Percentiles rank a stretch among this genome's conserved stretches.
phyloP scores from a whole-genome alignment of 2,113 vertebrate genomes.

The Alosa alosa region DNA sequence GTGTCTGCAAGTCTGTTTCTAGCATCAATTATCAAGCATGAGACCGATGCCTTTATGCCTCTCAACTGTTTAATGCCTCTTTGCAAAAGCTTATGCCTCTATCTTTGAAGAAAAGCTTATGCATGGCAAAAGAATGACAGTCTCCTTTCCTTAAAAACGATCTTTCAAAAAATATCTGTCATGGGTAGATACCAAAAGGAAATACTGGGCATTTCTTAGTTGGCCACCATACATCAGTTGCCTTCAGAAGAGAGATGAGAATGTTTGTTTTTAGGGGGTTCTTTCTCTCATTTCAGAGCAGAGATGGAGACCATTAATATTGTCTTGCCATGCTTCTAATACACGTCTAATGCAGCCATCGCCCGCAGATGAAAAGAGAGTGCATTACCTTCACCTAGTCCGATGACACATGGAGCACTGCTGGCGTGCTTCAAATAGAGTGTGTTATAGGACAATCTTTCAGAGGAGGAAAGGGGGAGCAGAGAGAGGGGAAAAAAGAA shows the following conservation, averaged over 20 bases:
- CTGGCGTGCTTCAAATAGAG: slow-evolving; percentile 54
- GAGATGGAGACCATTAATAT: slow-evolving; percentile 69
- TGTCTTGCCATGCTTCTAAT: slow-evolving; percentile 69
- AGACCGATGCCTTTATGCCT: not conserved
- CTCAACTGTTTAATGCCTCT: not conserved
- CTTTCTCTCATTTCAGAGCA: slow-evolving; percentile 64
- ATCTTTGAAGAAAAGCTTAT: too few relatives aligned
- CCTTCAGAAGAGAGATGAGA: slow-evolving; percentile 67
- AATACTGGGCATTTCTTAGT: slow-evolving; percentile 65
- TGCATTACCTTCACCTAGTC: slow-evolving; percentile 68
- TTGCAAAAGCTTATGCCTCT: not conserved
- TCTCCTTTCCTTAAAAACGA: not conserved
- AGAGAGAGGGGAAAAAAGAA: slow-evolving; percentile 4
- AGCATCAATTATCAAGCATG: not conserved
- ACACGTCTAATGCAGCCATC: slow-evolving; percentile 71
- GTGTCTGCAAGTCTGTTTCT: not conserved
- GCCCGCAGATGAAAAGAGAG: slow-evolving; percentile 73
- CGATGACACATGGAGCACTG: slow-evolving; percentile 64
- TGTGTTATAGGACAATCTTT: not conserved
- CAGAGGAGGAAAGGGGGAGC: not conserved
- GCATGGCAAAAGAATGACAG: not conserved
- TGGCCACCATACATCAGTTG: slow-evolving; percentile 63
- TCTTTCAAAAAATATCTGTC: slow-evolving; percentile 16
- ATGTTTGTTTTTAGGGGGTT: slow-evolving; percentile 71
- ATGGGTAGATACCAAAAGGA: slow-evolving; percentile 40